These are phyloP conservation scores for Cygnus atratus DNA, from an alignment of 2,113 vertebrate genomes.

Conservation along the genomic window DNA sequence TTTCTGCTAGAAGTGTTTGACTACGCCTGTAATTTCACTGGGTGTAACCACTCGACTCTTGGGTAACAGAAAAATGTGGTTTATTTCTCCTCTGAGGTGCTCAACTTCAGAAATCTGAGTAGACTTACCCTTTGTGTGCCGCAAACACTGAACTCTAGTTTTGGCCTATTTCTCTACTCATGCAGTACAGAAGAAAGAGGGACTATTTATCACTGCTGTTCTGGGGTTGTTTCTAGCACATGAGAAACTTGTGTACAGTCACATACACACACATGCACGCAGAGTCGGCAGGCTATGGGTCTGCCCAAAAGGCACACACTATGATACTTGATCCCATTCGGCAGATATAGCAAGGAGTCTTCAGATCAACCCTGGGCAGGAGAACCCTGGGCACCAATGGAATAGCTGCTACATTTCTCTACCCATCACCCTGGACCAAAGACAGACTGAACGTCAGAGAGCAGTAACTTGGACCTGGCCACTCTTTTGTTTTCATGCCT, in stretches of 20 bases:
- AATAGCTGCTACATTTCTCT: not conserved
- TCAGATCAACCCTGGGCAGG: not conserved
- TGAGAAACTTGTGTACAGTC: no score
- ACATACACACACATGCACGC: rapidly evolving
- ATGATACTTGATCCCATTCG: not conserved
- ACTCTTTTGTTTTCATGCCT: rapidly evolving
- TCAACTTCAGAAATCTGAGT: not conserved
- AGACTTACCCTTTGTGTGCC: not conserved
- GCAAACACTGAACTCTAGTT: not conserved
- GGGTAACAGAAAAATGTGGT: not conserved
- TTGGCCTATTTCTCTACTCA: not conserved
- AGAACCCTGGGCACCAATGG: rapidly evolving
- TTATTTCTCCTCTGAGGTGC: not conserved
- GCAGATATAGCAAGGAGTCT: not conserved
- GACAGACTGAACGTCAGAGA: not conserved
- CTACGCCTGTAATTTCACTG: not conserved
- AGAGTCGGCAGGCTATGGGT: not conserved
- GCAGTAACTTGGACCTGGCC: not conserved
- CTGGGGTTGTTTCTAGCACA: not conserved
- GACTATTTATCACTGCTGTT: not conserved
- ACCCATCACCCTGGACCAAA: not conserved
- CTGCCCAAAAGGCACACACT: not conserved
- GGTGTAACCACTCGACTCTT: not conserved
- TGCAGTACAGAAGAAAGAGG: not conserved
- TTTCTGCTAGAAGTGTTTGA: not conserved